Base-by-base conservation (phyloP, 2,888 invertebrate genomes). In the Macrosoma leucophasiata region DNA sequence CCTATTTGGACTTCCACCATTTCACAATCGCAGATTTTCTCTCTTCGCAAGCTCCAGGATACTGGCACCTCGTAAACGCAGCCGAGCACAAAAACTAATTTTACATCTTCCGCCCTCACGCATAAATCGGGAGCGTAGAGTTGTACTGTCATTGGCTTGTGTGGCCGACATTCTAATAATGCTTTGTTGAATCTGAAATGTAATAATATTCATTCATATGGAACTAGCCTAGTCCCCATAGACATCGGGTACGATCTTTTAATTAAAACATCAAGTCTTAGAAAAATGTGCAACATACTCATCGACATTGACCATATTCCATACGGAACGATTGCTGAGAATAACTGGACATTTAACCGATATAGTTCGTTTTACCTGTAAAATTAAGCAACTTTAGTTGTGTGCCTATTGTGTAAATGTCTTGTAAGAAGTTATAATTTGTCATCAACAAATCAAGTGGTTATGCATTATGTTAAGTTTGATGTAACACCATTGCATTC, bases 281-380 rank as follows among this genome's bases (percentile, higher is more conserved):
- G n/a, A n/a, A n/a, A n/a, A n/a, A n/a, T n/a, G n/a, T n/a, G n/a
- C n/a, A n/a, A 72, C 84, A 50, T 51, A 84, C 84, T 69, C 75
- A 12, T 73, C 62, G 1, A 84, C 60, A 38, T 84, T 82, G n/a
- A 63, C 52, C 17, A 82, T 70, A 44, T 77, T 81, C 84, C 84
- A 82, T 29, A 82, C 62, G 43, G 78, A 79, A 39, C 84, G 72
- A 50, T 84, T 77, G 44, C 79, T 82, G 32, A 84, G 55, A 43
- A 78, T 78, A 4, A 82, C 63, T 3, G 79, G 78, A 42, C 79
- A 69, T 55, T 65, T 69, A 1, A 69, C 64, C 5, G 76, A 73
- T 45, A 84, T 65, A 2, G 84, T 78, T 3, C 84, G 63, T 45
- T 78, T 76, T 4, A 84, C 58, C 84, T 84, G 53, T 24, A 67